Evolutionary conservation across 2,888 invertebrate genomes (phyloP).

Genomic region (Caenorhabditis macrosperma): DNA sequence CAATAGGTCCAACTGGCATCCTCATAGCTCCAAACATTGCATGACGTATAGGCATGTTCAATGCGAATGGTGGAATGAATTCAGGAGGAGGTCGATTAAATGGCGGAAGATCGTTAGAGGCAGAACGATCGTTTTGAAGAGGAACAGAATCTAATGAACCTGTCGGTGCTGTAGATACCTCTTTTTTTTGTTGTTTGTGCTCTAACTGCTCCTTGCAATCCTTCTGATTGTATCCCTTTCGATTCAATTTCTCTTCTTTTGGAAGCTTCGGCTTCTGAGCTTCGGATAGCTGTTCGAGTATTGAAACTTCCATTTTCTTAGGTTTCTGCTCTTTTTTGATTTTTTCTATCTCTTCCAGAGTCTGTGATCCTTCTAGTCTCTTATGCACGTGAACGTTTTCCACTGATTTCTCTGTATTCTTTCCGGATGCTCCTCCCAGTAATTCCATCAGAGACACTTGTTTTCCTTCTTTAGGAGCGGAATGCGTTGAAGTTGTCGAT

Average conservation of each 20-base stretch:
- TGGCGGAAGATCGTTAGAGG: too few species aligned
- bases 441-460: conserved; percentile 34
- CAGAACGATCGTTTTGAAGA: too few species aligned
- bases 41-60: too few species aligned
- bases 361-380: conserved; percentile 11
- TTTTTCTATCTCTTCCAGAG: conserved; percentile 15
- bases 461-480: conserved; percentile 6
- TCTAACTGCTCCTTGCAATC: neutral
- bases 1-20: too few species aligned
- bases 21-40: too few species aligned
- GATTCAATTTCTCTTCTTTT: neutral
- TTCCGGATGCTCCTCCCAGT: conserved; percentile 10
- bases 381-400: too few species aligned
- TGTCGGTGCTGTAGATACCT: too few species aligned
- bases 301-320: neutral
- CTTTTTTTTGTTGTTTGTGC: neutral
- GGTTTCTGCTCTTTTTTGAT: neutral
- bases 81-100: too few species aligned
- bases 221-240: neutral
- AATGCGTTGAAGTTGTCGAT: neutral
- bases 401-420: neutral
- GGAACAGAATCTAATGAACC: too few species aligned
- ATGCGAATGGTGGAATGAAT: too few species aligned
- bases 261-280: conserved; percentile 9
- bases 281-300: conserved; percentile 5